These are phyloP conservation scores for Sebastes vulpes DNA, from an alignment of 2,797 vertebrate species.

Conservation along the genomic window DNA sequence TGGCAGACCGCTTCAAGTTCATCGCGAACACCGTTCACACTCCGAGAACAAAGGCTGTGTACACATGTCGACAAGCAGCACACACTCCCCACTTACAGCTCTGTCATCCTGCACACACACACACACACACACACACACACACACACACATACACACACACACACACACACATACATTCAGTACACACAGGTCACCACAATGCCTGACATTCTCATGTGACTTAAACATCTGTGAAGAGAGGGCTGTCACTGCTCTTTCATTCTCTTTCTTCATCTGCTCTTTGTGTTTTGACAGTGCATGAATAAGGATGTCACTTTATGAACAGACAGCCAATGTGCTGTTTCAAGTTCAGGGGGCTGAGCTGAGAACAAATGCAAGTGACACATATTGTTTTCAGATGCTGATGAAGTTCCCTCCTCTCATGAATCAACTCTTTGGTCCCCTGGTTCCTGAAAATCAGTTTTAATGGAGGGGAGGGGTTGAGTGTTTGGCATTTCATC, in stretches of 20 bases:
- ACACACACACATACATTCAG: not conserved
- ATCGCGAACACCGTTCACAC: conserved; percentile 56
- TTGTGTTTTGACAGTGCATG: conserved; percentile 66
- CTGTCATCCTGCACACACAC: not conserved
- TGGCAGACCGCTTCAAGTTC: conserved; percentile 54
- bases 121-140: not conserved
- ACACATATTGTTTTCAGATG: conserved; percentile 59
- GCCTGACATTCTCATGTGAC: conserved; percentile 26
- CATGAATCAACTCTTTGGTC: conserved; percentile 17
- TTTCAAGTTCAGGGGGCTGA: conserved; percentile 55
- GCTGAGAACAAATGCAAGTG: conserved; percentile 63
- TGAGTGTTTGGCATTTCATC: conserved; percentile 26
- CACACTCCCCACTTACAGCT: conserved; percentile 19
- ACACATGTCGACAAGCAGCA: conserved; percentile 46
- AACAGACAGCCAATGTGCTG: conserved; percentile 54
- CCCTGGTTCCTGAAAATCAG: not conserved
- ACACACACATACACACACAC: not conserved
- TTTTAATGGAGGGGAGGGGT: not conserved
- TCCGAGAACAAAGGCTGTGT: conserved; percentile 62
- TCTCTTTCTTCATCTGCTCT: conserved; percentile 58
- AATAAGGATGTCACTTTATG: conserved; percentile 55
- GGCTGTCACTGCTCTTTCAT: conserved; percentile 53
- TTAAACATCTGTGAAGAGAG: conserved; percentile 27
- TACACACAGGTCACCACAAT: conserved; percentile 42
- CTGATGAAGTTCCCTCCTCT: conserved; percentile 45